These are phyloP conservation scores for Microplitis deprimator DNA, from an alignment of 2,888 invertebrate genomes.

Conservation along the genomic window DNA sequence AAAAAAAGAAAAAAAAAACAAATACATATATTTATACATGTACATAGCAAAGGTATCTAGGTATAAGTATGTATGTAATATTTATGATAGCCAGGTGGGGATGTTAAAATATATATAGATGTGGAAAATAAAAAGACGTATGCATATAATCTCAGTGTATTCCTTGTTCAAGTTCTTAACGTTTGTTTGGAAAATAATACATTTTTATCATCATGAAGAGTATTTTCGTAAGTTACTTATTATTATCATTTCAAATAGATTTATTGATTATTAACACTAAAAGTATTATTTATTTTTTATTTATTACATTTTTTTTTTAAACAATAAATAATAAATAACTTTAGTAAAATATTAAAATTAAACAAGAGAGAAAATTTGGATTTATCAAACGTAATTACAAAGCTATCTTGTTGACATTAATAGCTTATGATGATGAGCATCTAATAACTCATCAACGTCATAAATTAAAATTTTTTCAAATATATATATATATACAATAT, in stretches of 20 bases:
- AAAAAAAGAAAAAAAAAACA: background rate
- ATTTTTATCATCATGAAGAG: conserved; percentile 36
- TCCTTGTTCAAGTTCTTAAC: conserved; percentile 18
- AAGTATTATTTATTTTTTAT: no score
- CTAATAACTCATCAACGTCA: background rate
- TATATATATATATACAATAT: background rate
- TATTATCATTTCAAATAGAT: no score
- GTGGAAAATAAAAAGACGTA: conserved; percentile 13
- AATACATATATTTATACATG: no score
- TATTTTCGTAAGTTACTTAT: conserved; percentile 43
- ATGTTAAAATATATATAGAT: conserved; percentile 11
- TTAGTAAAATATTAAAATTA: no score
- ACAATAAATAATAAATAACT: no score
- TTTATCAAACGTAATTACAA: background rate
- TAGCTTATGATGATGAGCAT: no score
- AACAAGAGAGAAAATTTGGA: no score
- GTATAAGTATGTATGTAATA: conserved; percentile 42
- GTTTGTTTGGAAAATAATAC: conserved; percentile 14
- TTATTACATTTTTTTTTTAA: no score
- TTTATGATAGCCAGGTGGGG: conserved; percentile 9
- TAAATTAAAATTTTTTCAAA: conserved; percentile 4
- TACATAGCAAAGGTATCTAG: no score
- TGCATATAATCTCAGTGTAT: conserved; percentile 17
- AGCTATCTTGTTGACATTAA: conserved; percentile 8
- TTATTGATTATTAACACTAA: no score